phyloP scores from a whole-genome alignment of 2,888 invertebrate genomes.

The Apotomis turbidana region DNA sequence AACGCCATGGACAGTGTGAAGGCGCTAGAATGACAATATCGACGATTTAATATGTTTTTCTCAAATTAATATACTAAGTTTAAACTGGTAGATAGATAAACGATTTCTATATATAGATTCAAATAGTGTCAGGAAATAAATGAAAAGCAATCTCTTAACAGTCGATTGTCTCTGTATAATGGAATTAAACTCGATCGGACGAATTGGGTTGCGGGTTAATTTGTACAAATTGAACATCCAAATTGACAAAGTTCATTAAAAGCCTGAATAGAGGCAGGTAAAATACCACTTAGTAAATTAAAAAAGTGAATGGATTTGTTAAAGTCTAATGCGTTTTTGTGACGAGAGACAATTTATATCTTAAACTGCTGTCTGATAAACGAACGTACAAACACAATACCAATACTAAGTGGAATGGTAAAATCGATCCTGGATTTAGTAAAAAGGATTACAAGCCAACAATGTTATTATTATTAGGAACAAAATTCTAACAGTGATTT shows the following conservation, averaged over 20 bases:
- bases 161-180: constrained; percentile 30
- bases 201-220: constrained; percentile 32
- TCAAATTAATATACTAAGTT: too few relatives aligned
- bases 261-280: not conserved
- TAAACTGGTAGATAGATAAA: not conserved
- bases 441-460: too few relatives aligned
- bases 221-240: constrained; percentile 30
- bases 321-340: not conserved
- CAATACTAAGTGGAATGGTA: too few relatives aligned
- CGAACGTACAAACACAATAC: too few relatives aligned
- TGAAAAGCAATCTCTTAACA: constrained; percentile 35
- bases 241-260: constrained; percentile 8
- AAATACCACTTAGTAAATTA: not conserved
- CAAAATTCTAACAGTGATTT: too few relatives aligned
- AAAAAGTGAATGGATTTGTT: not conserved
- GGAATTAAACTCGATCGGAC: constrained; percentile 18
- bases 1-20: too few relatives aligned
- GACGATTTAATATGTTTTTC: too few relatives aligned
- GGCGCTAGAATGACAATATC: too few relatives aligned
- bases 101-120: not conserved
- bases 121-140: constrained; percentile 6
- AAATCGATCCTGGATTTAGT: too few relatives aligned
- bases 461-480: too few relatives aligned
- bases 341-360: too few relatives aligned
- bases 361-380: too few relatives aligned